Base-by-base conservation (phyloP, 2,113 vertebrate species). In the Pseudopodoces humilis region DNA sequence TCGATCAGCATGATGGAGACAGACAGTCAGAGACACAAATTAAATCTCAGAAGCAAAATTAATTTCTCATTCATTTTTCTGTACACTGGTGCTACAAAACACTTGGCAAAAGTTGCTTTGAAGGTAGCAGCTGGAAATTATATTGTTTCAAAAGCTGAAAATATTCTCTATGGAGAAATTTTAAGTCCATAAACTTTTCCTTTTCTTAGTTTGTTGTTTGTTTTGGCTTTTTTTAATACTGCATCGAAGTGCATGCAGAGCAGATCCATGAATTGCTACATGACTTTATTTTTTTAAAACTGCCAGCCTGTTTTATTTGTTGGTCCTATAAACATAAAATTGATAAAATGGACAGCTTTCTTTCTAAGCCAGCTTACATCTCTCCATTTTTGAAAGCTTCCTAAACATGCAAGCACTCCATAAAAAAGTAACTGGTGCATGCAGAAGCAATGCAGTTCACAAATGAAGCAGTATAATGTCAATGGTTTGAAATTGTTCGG, bases 381-480 rank as follows among this genome's bases (percentile, higher is more conserved):
- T 96, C 85, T 83, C 80, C 52, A n/a, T 78, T 92, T 95, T 70
- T 96, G 88, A 96, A 96, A 96, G 96, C 95, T 97, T 96, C 87
- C 96, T 96, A 96, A 96, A 97, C 95, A 96, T 83, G 90, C 92
- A 83, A 83, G 95, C 92, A 86, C 95, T 96, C 97, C 95, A 97
- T 96, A 95, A 96, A 97, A 97, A 97, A 96, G 95, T 95, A 97
- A 97, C 95, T 96, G 97, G 96, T 95, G 97, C 95, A 95, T 97
- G 96, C 96, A 95, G 95, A 96, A 97, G 96, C 62, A 62, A 95
- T 90, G 81, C 75, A 71, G 96, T 78, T 96, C 90, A 92, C 96
- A 97, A 97, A 98, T 96, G 97, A 97, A 98, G 97, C 97, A 96
- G 93, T 91, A 95, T 96, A 94, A 97, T 93, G 97, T 97, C 97